Percentiles rank a stretch among this genome's conserved stretches.
These are phyloP conservation scores for Falco novaeseelandiae DNA, from an alignment of 2,797 vertebrate genomes.

Conservation along the genomic window DNA sequence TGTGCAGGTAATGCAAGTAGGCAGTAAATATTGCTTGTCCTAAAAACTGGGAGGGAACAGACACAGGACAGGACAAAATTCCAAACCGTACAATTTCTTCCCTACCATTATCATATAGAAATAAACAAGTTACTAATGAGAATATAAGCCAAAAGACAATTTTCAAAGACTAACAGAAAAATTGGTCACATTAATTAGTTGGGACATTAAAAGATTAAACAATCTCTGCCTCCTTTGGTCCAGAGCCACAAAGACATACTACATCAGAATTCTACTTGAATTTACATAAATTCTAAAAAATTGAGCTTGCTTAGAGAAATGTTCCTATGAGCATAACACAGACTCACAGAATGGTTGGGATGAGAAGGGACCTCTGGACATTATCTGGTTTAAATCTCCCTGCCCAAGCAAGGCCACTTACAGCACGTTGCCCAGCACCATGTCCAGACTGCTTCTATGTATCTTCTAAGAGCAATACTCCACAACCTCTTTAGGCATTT, in stretches of 20 bases:
- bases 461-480: background rate
- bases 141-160: background rate
- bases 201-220: background rate
- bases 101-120: background rate
- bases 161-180: background rate
- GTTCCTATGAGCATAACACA: background rate
- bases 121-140: background rate
- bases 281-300: background rate
- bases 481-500: background rate
- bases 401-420: too few species aligned
- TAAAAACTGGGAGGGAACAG: background rate
- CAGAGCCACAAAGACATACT: background rate
- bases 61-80: background rate
- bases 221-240: background rate
- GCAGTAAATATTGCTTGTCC: background rate
- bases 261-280: background rate
- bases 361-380: background rate
- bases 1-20: background rate
- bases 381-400: too few species aligned
- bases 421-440: too few species aligned
- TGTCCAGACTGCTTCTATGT: background rate
- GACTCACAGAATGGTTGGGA: background rate
- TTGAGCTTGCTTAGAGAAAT: background rate
- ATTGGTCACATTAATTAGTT: background rate
- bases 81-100: background rate